A percentile compares a stretch with the other conserved stretches of the same genome.
phyloP scores from a whole-genome alignment of 2,888 invertebrate genomes.

The Agelastica alni region DNA sequence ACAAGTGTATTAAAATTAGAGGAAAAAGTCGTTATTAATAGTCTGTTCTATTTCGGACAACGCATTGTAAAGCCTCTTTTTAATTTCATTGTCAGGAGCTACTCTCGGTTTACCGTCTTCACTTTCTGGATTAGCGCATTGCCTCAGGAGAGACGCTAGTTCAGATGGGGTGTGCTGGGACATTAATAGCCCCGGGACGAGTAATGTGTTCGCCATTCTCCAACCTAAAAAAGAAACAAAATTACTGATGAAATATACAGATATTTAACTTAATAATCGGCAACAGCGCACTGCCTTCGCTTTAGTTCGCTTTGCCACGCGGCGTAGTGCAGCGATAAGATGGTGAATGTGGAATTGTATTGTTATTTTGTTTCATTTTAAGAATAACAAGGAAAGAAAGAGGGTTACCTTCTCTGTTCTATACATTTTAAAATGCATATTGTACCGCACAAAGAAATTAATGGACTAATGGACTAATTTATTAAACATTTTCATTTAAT shows the following conservation, averaged over 20 bases:
- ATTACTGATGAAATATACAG: too few species aligned
- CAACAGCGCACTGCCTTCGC: too few species aligned
- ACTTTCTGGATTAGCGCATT: constrained; percentile 63
- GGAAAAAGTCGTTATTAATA: constrained; percentile 49
- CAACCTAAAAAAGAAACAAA: constrained; percentile 54
- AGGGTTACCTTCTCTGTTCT: too few species aligned
- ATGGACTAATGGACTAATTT: neutral
- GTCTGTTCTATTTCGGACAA: constrained; percentile 58
- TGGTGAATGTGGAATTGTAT: too few species aligned
- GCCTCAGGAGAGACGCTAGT: constrained; percentile 62
- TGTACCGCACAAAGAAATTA: neutral
- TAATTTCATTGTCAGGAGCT: constrained; percentile 57
- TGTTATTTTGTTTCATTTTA: too few species aligned
- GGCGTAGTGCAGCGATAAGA: too few species aligned
- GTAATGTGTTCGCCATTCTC: constrained; percentile 64
- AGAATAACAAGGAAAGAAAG: too few species aligned
- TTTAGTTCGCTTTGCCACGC: too few species aligned
- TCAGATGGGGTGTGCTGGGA: constrained; percentile 64
- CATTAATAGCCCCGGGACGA: constrained; percentile 66
- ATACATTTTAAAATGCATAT: too few species aligned
- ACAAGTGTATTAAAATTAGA: constrained; percentile 31
- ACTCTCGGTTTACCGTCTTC: constrained; percentile 58
- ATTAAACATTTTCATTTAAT: neutral
- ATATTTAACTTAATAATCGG: too few species aligned
- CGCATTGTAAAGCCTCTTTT: constrained; percentile 60